Evolutionary conservation across 2,888 invertebrate species (phyloP).

Genomic region (Thumatha senex): DNA sequence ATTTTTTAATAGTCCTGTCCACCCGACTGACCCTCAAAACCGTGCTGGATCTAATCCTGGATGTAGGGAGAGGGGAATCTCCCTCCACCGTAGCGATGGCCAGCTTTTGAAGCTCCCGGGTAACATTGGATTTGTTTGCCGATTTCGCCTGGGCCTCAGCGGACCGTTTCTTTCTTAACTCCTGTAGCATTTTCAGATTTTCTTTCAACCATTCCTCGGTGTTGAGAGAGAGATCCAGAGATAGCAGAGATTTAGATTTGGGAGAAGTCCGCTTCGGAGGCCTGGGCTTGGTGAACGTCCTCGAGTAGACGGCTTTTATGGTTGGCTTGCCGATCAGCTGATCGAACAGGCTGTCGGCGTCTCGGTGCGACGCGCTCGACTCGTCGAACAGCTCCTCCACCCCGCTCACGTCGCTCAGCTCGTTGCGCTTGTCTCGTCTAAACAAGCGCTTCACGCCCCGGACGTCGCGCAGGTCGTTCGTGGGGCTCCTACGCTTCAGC

Average conservation of each 20-base stretch:
- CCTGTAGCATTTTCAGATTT: constrained; percentile 37
- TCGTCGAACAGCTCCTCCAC: constrained; percentile 61
- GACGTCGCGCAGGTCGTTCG: constrained; percentile 60
- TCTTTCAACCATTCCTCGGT: constrained; percentile 60
- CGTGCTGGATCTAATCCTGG: constrained; percentile 42
- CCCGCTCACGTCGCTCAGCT: constrained; percentile 58
- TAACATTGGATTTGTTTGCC: constrained; percentile 13
- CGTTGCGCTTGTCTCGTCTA: constrained; percentile 32
- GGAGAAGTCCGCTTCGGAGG: constrained; percentile 31
- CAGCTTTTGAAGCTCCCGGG: constrained; percentile 53
- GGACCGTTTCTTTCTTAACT: constrained; percentile 11
- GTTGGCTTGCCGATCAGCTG: constrained; percentile 53
- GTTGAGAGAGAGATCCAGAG: constrained; percentile 48
- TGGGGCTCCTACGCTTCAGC: constrained; percentile 45
- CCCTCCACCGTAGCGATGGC: constrained; percentile 56
- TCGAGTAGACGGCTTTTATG: constrained; percentile 55
- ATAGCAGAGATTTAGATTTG: constrained; percentile 47
- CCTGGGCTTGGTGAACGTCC: constrained; percentile 48
- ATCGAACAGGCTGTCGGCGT: constrained; percentile 54
- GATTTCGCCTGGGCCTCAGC: constrained; percentile 30
- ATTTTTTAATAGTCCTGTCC: constrained; percentile 27
- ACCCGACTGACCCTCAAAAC: background rate
- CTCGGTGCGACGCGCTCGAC: constrained; percentile 30
- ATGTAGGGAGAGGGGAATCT: constrained; percentile 34
- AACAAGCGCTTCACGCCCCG: constrained; percentile 58